Conservation (phyloP, 2,797 vertebrate species). For the Onychomys arenicola region DNA sequence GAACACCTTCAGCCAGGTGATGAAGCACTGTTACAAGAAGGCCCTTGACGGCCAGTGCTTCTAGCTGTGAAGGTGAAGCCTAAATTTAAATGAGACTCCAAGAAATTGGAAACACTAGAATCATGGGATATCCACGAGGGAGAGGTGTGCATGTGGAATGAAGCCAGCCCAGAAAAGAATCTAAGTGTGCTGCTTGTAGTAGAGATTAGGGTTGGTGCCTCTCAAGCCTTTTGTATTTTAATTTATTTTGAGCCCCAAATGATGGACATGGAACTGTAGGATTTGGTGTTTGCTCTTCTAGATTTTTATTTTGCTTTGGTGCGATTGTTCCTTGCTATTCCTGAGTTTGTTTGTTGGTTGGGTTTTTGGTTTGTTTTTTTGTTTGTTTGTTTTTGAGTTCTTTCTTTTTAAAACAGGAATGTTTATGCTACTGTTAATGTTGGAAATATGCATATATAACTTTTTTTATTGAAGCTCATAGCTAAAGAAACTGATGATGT, state of each 20-base stretch:
- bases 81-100: not conserved
- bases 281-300: not conserved
- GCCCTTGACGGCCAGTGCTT: not conserved
- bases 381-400: not conserved
- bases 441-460: not conserved
- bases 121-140: too few species aligned
- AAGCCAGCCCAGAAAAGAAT: too few species aligned
- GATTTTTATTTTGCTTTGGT: not conserved
- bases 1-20: not conserved
- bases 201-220: not conserved
- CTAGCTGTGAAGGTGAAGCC: not conserved
- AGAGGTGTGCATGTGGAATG: too few species aligned
- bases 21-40: too few species aligned
- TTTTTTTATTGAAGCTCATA: not conserved
- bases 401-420: not conserved
- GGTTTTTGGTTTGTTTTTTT: too few species aligned
- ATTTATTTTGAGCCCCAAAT: not conserved
- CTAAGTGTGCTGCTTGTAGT: too few species aligned
- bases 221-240: too few species aligned
- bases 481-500: not conserved
- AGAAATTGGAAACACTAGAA: not conserved
- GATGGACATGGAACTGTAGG: too few species aligned
- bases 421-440: not conserved
- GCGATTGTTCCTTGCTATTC: not conserved
- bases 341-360: too few species aligned